phyloP scores from a whole-genome alignment of 2,113 vertebrate genomes.

The Lophochroa leadbeateri region DNA sequence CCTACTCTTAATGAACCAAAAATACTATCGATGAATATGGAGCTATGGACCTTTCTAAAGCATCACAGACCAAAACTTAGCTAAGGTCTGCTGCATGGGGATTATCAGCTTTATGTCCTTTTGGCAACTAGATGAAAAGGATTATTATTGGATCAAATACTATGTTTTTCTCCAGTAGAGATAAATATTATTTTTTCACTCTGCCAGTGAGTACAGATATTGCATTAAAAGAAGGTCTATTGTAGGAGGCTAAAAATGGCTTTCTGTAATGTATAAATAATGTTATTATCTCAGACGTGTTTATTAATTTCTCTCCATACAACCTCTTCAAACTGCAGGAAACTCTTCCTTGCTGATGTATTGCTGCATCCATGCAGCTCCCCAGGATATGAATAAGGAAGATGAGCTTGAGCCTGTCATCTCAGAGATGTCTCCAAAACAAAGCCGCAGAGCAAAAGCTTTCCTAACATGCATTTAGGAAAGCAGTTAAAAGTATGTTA shows the following conservation, averaged over 20 bases:
- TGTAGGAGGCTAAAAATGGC: neutral
- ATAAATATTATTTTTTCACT: neutral
- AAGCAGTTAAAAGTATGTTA: neutral
- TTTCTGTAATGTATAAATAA: neutral
- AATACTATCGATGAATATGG: too few relatives aligned
- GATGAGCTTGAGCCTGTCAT: too few relatives aligned
- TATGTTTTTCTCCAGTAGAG: neutral
- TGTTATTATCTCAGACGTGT: neutral
- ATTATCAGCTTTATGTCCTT: neutral
- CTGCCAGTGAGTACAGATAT: neutral
- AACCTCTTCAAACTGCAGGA: neutral
- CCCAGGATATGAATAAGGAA: neutral
- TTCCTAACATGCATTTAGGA: neutral
- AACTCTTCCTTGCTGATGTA: neutral
- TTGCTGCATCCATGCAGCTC: neutral
- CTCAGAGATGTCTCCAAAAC: neutral
- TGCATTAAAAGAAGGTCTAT: neutral
- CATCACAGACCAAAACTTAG: neutral
- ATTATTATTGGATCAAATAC: neutral
- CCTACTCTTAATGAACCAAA: neutral
- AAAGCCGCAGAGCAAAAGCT: neutral
- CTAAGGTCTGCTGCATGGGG: neutral
- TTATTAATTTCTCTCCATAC: neutral
- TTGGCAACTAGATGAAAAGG: neutral
- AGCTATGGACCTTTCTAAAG: neutral